Percentiles rank a stretch among this genome's conserved stretches.
Evolutionary conservation across 2,888 invertebrate genomes (phyloP).

Genomic region (Drosophila picticornis): DNA sequence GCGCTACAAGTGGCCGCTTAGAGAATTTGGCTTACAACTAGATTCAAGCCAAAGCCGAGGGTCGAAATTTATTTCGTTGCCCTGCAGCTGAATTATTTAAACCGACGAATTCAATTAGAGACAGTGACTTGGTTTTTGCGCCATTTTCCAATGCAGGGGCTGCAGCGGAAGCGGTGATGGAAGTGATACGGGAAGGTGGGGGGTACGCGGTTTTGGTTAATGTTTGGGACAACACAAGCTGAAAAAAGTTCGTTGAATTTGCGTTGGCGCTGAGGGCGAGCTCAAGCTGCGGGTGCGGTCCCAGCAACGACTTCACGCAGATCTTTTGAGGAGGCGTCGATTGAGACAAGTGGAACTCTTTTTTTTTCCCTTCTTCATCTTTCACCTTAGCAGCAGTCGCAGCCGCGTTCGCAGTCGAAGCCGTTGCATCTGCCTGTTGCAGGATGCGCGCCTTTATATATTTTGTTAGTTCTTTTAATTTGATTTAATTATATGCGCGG

Average conservation of each 20-base stretch:
- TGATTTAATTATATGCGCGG: slow-evolving; percentile 74
- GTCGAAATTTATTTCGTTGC: slow-evolving; percentile 78
- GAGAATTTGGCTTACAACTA: slow-evolving; percentile 53
- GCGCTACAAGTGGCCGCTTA: slow-evolving; percentile 57
- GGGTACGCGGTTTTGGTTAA: background rate
- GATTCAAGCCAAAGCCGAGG: slow-evolving; percentile 40
- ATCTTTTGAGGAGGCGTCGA: slow-evolving; percentile 67
- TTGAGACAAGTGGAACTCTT: slow-evolving; percentile 75
- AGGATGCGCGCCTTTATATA: slow-evolving; percentile 43
- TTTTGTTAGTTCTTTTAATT: slow-evolving; percentile 73
- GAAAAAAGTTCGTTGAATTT: slow-evolving; percentile 58
- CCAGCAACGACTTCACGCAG: slow-evolving; percentile 50
- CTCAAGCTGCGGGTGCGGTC: slow-evolving; percentile 72
- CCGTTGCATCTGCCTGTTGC: slow-evolving; percentile 21
- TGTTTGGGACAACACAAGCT: slow-evolving; percentile 5
- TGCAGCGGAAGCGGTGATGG: slow-evolving; percentile 8
- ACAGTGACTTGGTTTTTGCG: slow-evolving; percentile 82
- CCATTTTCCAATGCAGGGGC: slow-evolving; percentile 45
- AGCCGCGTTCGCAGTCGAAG: background rate
- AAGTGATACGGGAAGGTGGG: background rate
- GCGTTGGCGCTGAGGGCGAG: slow-evolving; percentile 78
- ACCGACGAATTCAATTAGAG: slow-evolving; percentile 85
- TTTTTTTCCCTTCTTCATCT: slow-evolving; percentile 29
- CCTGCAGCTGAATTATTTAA: slow-evolving; percentile 85
- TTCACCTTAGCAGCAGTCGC: slow-evolving; percentile 23